phyloP scores from a whole-genome alignment of 2,113 vertebrate species.

The Trachemys scripta region DNA sequence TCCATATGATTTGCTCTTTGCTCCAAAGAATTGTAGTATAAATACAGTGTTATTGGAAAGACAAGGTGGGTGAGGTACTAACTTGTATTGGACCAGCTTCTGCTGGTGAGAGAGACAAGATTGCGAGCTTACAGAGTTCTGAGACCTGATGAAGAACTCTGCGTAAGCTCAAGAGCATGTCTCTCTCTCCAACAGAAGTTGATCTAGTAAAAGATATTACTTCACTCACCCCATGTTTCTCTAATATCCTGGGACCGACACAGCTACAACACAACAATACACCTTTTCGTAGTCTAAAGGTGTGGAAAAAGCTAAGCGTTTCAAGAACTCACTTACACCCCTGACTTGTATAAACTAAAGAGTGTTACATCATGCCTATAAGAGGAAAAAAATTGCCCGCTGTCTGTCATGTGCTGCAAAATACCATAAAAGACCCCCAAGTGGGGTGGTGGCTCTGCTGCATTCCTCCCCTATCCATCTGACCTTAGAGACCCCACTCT shows the following conservation, averaged over 20 bases:
- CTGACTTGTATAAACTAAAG: background rate
- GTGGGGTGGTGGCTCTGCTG: background rate
- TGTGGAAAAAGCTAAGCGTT: background rate
- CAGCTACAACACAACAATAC: accelerated
- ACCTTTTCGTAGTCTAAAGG: background rate
- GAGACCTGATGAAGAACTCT: no score
- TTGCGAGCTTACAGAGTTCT: no score
- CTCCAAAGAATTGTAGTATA: no score
- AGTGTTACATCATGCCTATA: background rate
- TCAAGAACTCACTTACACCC: background rate
- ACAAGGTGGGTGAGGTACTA: no score
- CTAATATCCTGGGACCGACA: no score
- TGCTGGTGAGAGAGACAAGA: no score
- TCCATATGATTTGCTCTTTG: background rate
- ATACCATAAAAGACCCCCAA: background rate
- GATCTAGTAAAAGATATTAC: no score
- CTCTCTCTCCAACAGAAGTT: no score
- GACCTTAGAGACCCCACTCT: background rate
- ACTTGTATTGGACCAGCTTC: no score
- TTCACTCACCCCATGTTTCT: no score
- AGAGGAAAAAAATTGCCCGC: background rate
- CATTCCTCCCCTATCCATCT: background rate
- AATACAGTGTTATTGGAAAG: no score
- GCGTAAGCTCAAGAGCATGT: no score
- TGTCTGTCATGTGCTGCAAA: background rate